Conservation (phyloP, 2,888 invertebrate genomes). For the Oscheius sp. region DNA sequence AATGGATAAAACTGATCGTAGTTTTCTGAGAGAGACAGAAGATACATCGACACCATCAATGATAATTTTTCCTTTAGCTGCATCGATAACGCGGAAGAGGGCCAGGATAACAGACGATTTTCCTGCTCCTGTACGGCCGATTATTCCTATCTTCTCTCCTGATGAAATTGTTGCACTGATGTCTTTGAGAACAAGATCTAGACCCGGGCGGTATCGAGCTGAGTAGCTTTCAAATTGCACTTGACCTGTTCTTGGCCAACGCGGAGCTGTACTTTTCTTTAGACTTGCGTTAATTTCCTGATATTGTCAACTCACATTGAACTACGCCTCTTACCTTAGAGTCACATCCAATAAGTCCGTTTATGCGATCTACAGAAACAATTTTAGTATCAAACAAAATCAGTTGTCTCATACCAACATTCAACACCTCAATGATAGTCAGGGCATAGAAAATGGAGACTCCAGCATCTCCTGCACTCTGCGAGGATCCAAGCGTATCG, state of each 20-base stretch:
- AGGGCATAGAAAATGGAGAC: slow-evolving; percentile 77
- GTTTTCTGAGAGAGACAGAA: slow-evolving; percentile 85
- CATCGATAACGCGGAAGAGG: slow-evolving; percentile 89
- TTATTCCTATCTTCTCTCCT: slow-evolving; percentile 82
- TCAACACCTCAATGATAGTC: slow-evolving; percentile 70
- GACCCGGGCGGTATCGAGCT: slow-evolving; percentile 63
- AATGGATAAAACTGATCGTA: slow-evolving; percentile 86
- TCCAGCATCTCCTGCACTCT: slow-evolving; percentile 77
- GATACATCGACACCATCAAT: slow-evolving; percentile 87
- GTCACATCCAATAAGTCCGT: slow-evolving; percentile 78
- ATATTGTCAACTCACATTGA: no score
- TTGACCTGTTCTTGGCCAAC: slow-evolving; percentile 52
- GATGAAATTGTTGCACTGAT: slow-evolving; percentile 80
- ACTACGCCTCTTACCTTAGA: slow-evolving; percentile 37
- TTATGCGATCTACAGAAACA: slow-evolving; percentile 94
- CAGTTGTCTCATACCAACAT: slow-evolving; percentile 68
- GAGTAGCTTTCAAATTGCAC: slow-evolving; percentile 54
- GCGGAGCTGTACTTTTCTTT: slow-evolving; percentile 40
- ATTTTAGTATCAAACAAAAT: slow-evolving; percentile 94
- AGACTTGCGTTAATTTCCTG: slow-evolving; percentile 53
- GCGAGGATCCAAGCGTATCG: slow-evolving; percentile 73
- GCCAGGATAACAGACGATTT: slow-evolving; percentile 83
- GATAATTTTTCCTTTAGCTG: slow-evolving; percentile 82
- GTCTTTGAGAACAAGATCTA: slow-evolving; percentile 85
- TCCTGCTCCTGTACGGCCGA: slow-evolving; percentile 73